Conservation (phyloP, 2,113 vertebrate genomes). For the Melanocharis versteri region DNA sequence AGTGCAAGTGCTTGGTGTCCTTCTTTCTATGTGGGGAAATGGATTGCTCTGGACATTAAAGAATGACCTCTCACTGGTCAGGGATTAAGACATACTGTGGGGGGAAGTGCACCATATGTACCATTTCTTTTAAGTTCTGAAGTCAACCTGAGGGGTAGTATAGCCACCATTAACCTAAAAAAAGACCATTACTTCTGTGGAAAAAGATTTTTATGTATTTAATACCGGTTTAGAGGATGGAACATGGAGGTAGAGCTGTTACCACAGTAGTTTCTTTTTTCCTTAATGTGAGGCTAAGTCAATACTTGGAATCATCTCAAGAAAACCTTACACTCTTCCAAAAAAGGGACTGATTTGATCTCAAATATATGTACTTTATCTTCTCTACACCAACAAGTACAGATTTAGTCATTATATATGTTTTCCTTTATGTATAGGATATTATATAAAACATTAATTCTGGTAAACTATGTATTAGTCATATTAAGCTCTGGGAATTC, state of each 20-base stretch:
- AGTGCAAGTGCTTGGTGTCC: not conserved
- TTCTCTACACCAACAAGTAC: conserved; percentile 33
- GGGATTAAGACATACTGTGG: not conserved
- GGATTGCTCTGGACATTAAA: not conserved
- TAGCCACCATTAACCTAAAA: not conserved
- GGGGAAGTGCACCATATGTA: not conserved
- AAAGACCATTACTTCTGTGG: not conserved
- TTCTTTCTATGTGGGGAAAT: not conserved
- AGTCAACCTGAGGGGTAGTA: not conserved
- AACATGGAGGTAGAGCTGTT: not conserved
- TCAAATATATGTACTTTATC: conserved; percentile 1
- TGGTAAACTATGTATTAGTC: not conserved
- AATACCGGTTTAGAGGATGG: not conserved
- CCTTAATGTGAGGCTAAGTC: not conserved
- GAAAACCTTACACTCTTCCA: not conserved
- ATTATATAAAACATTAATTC: not conserved
- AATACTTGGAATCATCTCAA: not conserved
- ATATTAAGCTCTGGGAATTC: not conserved
- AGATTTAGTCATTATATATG: not conserved
- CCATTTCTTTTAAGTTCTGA: not conserved
- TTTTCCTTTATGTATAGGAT: not conserved
- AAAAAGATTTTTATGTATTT: not conserved
- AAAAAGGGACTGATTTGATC: not conserved
- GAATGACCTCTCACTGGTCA: not conserved
- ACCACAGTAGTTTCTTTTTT: not conserved